These are phyloP conservation scores for Cyprinodon variegatus DNA, from an alignment of 2,113 vertebrate species.

Conservation along the genomic window DNA sequence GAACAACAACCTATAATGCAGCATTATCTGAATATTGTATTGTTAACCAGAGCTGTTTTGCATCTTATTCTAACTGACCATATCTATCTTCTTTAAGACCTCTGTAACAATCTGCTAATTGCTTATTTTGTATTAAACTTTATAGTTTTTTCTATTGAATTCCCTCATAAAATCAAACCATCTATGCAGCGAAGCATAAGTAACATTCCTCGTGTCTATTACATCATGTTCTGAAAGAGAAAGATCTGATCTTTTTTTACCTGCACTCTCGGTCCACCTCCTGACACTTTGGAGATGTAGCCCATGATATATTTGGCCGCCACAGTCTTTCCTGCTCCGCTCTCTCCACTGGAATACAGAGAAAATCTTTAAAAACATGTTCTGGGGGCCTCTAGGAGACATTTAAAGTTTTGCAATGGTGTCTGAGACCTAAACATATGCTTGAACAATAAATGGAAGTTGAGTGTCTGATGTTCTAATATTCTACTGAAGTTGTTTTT, in stretches of 20 bases:
- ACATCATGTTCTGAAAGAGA: constrained; percentile 4
- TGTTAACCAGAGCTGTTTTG: not conserved
- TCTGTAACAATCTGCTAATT: not conserved
- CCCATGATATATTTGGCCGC: constrained; percentile 98
- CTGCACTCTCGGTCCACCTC: constrained; percentile 95
- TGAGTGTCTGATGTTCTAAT: no score
- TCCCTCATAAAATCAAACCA: not conserved
- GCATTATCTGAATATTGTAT: not conserved
- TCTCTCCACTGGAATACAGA: constrained; percentile 87
- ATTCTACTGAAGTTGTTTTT: not conserved
- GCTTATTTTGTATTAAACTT: not conserved
- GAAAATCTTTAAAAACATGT: not conserved
- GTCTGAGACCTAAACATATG: constrained; percentile 4
- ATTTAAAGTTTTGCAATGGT: not conserved
- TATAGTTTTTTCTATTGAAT: not conserved
- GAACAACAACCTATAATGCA: not conserved
- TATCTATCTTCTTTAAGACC: no score
- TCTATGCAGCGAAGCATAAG: constrained; percentile 1
- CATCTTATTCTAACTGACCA: no score
- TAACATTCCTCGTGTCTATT: constrained; percentile 1
- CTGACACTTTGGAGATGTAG: constrained; percentile 94
- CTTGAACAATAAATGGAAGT: not conserved
- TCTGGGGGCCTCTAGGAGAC: not conserved
- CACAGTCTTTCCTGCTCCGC: constrained; percentile 96
- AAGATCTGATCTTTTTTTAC: constrained; percentile 70